These are phyloP conservation scores for Xylocampa areola DNA, from an alignment of 2,888 invertebrate species.

Conservation along the genomic window DNA sequence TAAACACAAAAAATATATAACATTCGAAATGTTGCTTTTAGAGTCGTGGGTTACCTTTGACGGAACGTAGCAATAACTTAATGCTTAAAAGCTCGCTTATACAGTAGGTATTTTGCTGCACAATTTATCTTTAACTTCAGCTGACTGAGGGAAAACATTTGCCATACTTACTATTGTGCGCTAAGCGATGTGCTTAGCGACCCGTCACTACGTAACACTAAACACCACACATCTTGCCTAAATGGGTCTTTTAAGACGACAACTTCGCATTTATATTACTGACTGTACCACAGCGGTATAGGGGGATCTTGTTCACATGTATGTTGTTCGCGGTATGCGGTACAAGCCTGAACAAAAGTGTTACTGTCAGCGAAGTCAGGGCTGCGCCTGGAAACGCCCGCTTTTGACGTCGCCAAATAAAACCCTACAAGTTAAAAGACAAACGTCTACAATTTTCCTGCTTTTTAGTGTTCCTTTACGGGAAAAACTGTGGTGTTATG, in stretches of 20 bases:
- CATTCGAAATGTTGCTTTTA: not conserved
- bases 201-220: slow-evolving; percentile 49
- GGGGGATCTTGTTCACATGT: slow-evolving; percentile 57
- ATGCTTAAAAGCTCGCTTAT: slow-evolving; percentile 32
- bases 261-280: slow-evolving; percentile 51
- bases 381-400: slow-evolving; percentile 35
- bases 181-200: slow-evolving; percentile 48
- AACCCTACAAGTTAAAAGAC: slow-evolving; percentile 43
- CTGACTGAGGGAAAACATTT: slow-evolving; percentile 42
- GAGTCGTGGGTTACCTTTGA: slow-evolving; percentile 2
- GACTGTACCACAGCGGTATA: slow-evolving; percentile 52
- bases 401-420: slow-evolving; percentile 44
- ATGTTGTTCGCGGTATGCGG: slow-evolving; percentile 48
- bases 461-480: slow-evolving; percentile 7
- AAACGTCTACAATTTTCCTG: slow-evolving; percentile 25
- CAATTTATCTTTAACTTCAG: slow-evolving; percentile 49
- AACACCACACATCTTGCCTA: slow-evolving; percentile 38
- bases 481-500: not conserved
- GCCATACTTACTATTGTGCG: slow-evolving; percentile 40
- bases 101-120: slow-evolving; percentile 27
- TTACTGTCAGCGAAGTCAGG: slow-evolving; percentile 42
- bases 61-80: slow-evolving; percentile 10
- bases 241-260: slow-evolving; percentile 51
- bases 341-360: slow-evolving; percentile 55
- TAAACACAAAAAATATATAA: not conserved